Conservation (phyloP, 2,888 invertebrate genomes). For the Mythimna albipuncta region DNA sequence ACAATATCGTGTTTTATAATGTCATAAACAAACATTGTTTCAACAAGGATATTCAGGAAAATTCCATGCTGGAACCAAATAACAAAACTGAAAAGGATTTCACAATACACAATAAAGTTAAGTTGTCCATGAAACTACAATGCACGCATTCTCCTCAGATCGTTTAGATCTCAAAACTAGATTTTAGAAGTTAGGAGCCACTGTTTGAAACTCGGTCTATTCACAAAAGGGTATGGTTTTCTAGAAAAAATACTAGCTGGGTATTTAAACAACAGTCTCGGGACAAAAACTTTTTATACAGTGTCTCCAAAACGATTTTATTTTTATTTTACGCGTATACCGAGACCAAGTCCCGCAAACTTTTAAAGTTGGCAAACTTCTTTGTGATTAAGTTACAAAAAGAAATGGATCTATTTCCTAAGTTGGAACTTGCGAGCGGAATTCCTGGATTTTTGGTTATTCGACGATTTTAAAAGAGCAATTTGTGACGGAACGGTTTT, state of each 20-base stretch:
- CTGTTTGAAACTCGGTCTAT: conserved; percentile 34
- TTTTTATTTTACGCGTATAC: conserved; percentile 73
- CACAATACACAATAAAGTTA: conserved; percentile 38
- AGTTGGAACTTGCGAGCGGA: conserved; percentile 61
- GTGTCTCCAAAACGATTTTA: conserved; percentile 67
- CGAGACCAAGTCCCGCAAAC: conserved; percentile 68
- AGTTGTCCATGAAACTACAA: conserved; percentile 38
- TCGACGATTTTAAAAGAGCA: conserved; percentile 60
- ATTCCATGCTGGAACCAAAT: conserved; percentile 23
- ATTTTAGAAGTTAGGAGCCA: conserved; percentile 44
- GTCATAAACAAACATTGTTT: conserved; percentile 30
- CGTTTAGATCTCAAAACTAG: conserved; percentile 57
- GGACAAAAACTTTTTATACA: conserved; percentile 54
- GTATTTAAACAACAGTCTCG: conserved; percentile 63
- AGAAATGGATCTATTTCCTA: conserved; percentile 74
- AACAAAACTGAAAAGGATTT: conserved; percentile 31
- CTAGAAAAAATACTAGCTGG: conserved; percentile 39
- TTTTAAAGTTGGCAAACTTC: conserved; percentile 71
- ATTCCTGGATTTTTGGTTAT: conserved; percentile 62
- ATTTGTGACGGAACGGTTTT: conserved; percentile 61
- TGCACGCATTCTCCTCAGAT: conserved; percentile 40
- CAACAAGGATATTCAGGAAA: conserved; percentile 16
- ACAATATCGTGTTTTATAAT: conserved; percentile 28
- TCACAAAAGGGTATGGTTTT: conserved; percentile 40
- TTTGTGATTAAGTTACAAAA: conserved; percentile 75